Evolutionary conservation across 2,113 vertebrate species (phyloP).

Genomic region (Oncorhynchus nerka): DNA sequence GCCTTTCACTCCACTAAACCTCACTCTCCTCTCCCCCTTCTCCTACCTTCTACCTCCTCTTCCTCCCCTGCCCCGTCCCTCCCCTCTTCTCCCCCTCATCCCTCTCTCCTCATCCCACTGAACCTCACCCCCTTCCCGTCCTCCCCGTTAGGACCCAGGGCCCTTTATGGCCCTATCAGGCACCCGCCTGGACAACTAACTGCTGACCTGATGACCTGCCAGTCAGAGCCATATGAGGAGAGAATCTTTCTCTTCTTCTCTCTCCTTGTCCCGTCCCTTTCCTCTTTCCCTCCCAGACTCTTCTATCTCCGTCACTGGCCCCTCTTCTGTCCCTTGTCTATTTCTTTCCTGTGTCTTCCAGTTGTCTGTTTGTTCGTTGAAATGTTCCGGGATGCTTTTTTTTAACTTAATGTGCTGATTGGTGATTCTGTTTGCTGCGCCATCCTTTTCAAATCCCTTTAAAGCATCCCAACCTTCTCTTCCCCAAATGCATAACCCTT

Average conservation of each 20-base stretch:
- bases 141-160: constrained; percentile 59
- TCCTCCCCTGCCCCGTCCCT: background rate
- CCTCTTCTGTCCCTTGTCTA: background rate
- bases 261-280: background rate
- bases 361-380: background rate
- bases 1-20: constrained; percentile 70
- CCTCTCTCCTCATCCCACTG: background rate
- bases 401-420: background rate
- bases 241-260: constrained; percentile 61
- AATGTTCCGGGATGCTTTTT: background rate
- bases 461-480: background rate
- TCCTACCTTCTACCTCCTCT: background rate
- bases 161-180: constrained; percentile 78
- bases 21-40: background rate
- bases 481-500: background rate
- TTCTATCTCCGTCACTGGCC: background rate
- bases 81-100: background rate
- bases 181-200: constrained; percentile 73
- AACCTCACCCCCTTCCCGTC: background rate
- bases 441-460: background rate
- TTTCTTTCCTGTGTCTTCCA: background rate
- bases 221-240: constrained; percentile 72
- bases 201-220: constrained; percentile 74
- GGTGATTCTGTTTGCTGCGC: background rate
- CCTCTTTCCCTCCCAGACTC: constrained; percentile 16